Evolutionary conservation across 2,797 vertebrate species (phyloP).

Genomic region (Melanotaenia maccullochi): DNA sequence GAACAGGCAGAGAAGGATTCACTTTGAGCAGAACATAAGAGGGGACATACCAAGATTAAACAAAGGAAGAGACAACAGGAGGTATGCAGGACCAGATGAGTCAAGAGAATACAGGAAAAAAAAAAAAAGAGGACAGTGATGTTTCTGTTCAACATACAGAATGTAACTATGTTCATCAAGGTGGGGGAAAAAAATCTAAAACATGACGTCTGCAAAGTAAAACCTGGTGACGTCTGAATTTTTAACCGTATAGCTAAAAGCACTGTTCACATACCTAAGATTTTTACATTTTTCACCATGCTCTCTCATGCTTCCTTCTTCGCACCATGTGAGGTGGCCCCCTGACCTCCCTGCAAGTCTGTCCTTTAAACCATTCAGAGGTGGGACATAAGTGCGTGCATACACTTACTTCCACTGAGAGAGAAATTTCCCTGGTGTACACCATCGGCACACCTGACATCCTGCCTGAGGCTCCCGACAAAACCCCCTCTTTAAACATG

Average conservation of each 20-base stretch:
- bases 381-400: constrained; percentile 37
- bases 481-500: constrained; percentile 83
- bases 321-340: constrained; percentile 37
- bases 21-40: constrained; percentile 41
- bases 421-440: constrained; percentile 55
- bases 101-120: constrained; percentile 14
- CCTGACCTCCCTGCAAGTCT: constrained; percentile 46
- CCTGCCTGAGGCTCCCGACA: constrained; percentile 75
- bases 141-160: neutral
- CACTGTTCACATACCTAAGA: neutral
- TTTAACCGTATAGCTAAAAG: neutral
- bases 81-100: constrained; percentile 33
- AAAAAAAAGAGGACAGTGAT: neutral
- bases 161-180: constrained; percentile 21
- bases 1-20: constrained; percentile 10
- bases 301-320: neutral
- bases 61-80: constrained; percentile 29
- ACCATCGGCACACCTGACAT: constrained; percentile 75
- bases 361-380: neutral
- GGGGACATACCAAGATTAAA: constrained; percentile 28
- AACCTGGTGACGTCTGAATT: neutral
- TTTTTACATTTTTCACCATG: constrained; percentile 4
- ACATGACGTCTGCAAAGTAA: neutral
- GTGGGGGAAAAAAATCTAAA: neutral
- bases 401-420: constrained; percentile 31